Conservation (phyloP, 1,140 invertebrate genomes). For the Mamestra configurata region DNA sequence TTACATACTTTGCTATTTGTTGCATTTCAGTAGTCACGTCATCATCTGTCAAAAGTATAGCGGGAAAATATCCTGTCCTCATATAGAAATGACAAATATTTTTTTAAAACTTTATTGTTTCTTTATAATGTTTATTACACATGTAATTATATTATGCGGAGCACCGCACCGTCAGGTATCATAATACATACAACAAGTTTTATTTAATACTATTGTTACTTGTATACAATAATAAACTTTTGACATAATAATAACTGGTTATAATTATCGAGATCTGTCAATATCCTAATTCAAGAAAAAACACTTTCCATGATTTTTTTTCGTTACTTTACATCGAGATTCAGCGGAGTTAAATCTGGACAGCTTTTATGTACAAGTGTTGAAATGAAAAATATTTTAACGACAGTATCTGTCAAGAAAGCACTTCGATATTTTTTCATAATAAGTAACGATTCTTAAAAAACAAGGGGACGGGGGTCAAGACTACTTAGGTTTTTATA, state of each 20-base stretch:
- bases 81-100: constrained; percentile 66
- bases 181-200: constrained; percentile 85
- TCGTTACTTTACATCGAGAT: constrained; percentile 52
- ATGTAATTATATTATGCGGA: constrained; percentile 80
- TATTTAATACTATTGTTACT: constrained; percentile 80
- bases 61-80: too few relatives aligned
- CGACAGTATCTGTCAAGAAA: constrained; percentile 84
- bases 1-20: too few relatives aligned
- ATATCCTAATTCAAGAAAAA: constrained; percentile 71
- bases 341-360: constrained; percentile 42
- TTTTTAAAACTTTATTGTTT: constrained; percentile 86
- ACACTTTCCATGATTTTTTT: constrained; percentile 68
- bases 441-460: constrained; percentile 48
- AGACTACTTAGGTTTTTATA: constrained; percentile 46
- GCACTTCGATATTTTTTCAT: constrained; percentile 72
- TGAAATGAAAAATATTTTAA: constrained; percentile 72
- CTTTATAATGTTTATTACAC: constrained; percentile 86
- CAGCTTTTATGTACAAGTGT: constrained; percentile 59
- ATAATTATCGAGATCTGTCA: constrained; percentile 78
- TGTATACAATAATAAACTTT: constrained; percentile 87
- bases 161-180: constrained; percentile 73
- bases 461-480: constrained; percentile 59
- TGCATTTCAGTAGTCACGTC: too few relatives aligned
- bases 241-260: constrained; percentile 84
- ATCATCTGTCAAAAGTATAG: too few relatives aligned